Conservation (phyloP, 1,140 invertebrate species). For the Apis florea region DNA sequence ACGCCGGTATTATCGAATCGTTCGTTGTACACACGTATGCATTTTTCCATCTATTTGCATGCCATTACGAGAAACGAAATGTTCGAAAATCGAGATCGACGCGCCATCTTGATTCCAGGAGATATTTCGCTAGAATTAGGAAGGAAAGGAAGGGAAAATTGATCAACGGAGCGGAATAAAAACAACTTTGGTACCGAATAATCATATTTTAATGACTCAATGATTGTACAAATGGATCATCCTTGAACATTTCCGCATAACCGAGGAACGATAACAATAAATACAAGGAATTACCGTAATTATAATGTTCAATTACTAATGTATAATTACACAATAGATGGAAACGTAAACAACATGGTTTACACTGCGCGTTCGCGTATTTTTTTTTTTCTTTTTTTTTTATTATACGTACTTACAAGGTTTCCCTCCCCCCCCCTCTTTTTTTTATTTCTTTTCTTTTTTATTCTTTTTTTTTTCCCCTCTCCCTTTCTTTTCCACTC, state of each 20-base stretch:
- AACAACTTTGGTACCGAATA: constrained; percentile 75
- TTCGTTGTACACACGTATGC: no score
- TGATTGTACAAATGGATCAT: constrained; percentile 81
- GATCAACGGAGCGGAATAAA: no score
- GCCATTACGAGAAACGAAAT: no score
- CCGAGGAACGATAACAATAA: constrained; percentile 80
- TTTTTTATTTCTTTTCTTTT: background rate
- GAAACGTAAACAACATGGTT: constrained; percentile 52
- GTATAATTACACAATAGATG: constrained; percentile 56
- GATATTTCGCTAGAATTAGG: no score
- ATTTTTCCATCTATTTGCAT: no score
- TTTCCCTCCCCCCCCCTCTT: background rate
- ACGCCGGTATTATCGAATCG: no score
- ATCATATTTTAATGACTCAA: constrained; percentile 81
- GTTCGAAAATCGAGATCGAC: no score
- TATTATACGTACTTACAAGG: constrained; percentile 31
- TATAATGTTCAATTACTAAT: constrained; percentile 64
- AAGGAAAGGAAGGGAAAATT: background rate
- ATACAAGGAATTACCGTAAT: constrained; percentile 74
- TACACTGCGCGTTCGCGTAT: constrained; percentile 12
- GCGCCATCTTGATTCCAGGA: no score
- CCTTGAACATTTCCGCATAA: constrained; percentile 78
- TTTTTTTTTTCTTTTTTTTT: constrained; percentile 3
- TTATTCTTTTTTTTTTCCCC: constrained; percentile 9
- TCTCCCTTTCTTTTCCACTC: constrained; percentile 12